Evolutionary conservation across 2,888 invertebrate species (phyloP).

Genomic region (Leptura quadrifasciata): DNA sequence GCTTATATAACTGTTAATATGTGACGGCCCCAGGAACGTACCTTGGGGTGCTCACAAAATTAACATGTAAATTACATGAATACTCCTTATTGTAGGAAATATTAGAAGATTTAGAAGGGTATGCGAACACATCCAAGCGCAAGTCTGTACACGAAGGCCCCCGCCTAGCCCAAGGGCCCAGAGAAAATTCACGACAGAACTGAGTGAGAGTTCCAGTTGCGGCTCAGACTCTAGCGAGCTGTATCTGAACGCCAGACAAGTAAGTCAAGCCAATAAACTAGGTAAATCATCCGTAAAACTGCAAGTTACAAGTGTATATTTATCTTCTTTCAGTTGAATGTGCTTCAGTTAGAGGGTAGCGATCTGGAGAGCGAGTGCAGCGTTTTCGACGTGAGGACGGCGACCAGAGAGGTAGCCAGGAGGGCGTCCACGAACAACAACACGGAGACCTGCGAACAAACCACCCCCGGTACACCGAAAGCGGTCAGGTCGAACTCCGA

Average conservation of each 20-base stretch:
- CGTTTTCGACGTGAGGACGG: slow-evolving; percentile 78
- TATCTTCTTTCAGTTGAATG: slow-evolving; percentile 67
- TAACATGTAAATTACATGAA: background rate
- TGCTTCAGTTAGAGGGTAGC: slow-evolving; percentile 78
- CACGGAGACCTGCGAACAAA: slow-evolving; percentile 63
- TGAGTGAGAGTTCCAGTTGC: slow-evolving; percentile 83
- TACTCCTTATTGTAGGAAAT: slow-evolving; percentile 81
- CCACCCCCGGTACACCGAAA: slow-evolving; percentile 70
- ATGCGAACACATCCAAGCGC: slow-evolving; percentile 96
- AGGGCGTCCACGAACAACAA: slow-evolving; percentile 76
- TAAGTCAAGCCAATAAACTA: slow-evolving; percentile 50
- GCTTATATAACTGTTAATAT: background rate
- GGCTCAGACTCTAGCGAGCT: slow-evolving; percentile 82
- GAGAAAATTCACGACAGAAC: slow-evolving; percentile 80
- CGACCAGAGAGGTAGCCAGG: slow-evolving; percentile 70
- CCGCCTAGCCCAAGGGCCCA: slow-evolving; percentile 81
- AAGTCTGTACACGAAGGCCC: slow-evolving; percentile 76
- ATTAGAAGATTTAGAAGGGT: slow-evolving; percentile 95
- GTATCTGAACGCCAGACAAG: slow-evolving; percentile 71
- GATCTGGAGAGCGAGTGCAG: slow-evolving; percentile 79
- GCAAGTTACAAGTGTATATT: background rate
- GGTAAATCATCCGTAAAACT: background rate
- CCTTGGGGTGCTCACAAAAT: background rate
- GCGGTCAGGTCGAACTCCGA: slow-evolving; percentile 76
- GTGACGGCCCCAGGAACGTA: background rate